Evolutionary conservation across 2,888 invertebrate genomes (phyloP), one percentile per base, ranked within the genome.

Genomic region (Philopedon plagiatum): DNA sequence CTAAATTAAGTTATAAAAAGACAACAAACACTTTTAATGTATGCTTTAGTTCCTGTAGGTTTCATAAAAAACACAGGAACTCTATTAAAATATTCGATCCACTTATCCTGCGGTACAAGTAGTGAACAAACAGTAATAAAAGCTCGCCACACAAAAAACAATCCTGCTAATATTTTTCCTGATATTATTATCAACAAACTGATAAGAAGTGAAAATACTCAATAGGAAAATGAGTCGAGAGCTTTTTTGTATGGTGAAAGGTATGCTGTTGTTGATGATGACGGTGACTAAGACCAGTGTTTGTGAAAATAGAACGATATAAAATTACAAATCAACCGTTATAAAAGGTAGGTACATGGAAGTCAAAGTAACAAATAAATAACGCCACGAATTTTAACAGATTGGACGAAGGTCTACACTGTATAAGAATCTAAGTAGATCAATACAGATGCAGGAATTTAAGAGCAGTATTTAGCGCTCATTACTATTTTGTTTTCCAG

Each of bases 131-230:
- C 39, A 68, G 54, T 54, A 61, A 34, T 69, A 56, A 69, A 69
- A 69, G 68, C 44, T 69, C 29, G 29, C 44, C 56, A 69, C 15
- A 69, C 29, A 62, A 56, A 58, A 69, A 69, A 54, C 62, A 62
- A 54, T 62, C 37, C 37, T 37, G 11, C 51, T 15, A 8, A n/a
- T 13, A 2, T 26, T n/a, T n/a, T n/a, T n/a, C n/a, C 23, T 13
- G 7, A 13, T 49, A 13, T 21, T 49, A 49, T 54, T 15, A 29
- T 13, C 15, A 29, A 23, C 5, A 13, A 13, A 29, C 51, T 29
- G 51, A 54, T 54, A 54, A 54, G 29, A 7, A n/a, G n/a, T n/a
- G n/a, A 8, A 26, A 13, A 51, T 13, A 13, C 8, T n/a, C 5
- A 18, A 18, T 44, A 19, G 44, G 1, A 44, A 44, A 44, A 44